Percentiles rank a stretch among this genome's conserved stretches.
Evolutionary conservation across 2,888 invertebrate species (phyloP).

Genomic region (Drosophila meridiana): DNA sequence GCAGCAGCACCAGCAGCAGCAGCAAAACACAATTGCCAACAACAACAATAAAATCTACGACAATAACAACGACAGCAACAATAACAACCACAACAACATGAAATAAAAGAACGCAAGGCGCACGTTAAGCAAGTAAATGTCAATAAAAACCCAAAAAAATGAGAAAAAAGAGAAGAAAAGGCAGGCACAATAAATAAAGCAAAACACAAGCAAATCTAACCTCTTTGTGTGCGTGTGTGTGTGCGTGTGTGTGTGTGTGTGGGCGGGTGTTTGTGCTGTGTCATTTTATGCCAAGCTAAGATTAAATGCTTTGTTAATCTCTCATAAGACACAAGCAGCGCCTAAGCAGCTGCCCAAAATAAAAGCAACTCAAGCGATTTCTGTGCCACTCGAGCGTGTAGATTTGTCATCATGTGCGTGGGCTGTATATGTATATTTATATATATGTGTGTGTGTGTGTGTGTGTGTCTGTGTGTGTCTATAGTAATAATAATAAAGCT

Average conservation of each 20-base stretch:
- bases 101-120: constrained; percentile 30
- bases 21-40: constrained; percentile 32
- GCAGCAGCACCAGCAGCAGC: constrained; percentile 35
- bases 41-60: constrained; percentile 46
- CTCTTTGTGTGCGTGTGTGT: constrained; percentile 3
- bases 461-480: constrained; percentile 23
- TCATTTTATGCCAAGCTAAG: constrained; percentile 65
- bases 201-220: constrained; percentile 38
- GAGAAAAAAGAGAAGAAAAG: constrained; percentile 10
- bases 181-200: constrained; percentile 45
- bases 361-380: constrained; percentile 50
- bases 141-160: constrained; percentile 52
- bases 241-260: constrained; percentile 20
- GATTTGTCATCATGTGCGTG: constrained; percentile 12
- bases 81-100: constrained; percentile 25
- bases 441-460: background rate
- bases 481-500: constrained; percentile 53
- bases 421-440: background rate
- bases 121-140: constrained; percentile 77
- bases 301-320: constrained; percentile 77
- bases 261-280: constrained; percentile 38
- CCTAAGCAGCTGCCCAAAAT: constrained; percentile 46
- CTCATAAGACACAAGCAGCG: constrained; percentile 47
- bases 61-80: constrained; percentile 33
- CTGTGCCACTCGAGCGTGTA: constrained; percentile 18